These are phyloP conservation scores for Tragelaphus buxtoni DNA, from an alignment of 2,113 vertebrate genomes.

Conservation along the genomic window DNA sequence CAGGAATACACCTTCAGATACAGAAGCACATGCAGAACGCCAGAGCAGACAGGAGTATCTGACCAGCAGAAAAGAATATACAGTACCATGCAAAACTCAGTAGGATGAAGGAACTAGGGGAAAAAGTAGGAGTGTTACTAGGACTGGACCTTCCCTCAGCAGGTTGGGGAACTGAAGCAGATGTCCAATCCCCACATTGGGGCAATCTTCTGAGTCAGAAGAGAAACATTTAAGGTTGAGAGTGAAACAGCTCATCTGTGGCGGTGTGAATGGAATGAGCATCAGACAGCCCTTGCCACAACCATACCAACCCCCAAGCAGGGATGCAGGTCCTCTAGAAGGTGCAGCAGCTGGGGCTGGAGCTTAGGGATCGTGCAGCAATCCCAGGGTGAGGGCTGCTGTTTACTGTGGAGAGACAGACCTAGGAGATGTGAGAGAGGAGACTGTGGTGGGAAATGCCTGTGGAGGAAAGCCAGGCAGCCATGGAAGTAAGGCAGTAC, in stretches of 20 bases:
- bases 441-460: background rate
- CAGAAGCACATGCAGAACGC: too few relatives aligned
- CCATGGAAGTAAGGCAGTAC: background rate
- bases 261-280: background rate
- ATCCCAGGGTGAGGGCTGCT: background rate
- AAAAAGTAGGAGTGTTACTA: too few relatives aligned
- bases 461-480: background rate
- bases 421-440: background rate
- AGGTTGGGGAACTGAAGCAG: background rate
- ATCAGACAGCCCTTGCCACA: background rate
- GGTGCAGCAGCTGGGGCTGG: background rate
- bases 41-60: too few relatives aligned
- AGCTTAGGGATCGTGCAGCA: background rate
- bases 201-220: background rate
- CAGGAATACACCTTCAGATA: too few relatives aligned
- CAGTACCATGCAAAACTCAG: too few relatives aligned
- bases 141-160: background rate
- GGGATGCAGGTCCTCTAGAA: background rate
- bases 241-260: background rate
- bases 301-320: background rate
- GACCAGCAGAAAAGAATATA: too few relatives aligned
- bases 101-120: too few relatives aligned
- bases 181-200: background rate
- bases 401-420: background rate
- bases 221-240: background rate